Evolutionary conservation across 64 coral and sea anemone species (phyloP).

Genomic region (Dendrophyllia cribrosa): DNA sequence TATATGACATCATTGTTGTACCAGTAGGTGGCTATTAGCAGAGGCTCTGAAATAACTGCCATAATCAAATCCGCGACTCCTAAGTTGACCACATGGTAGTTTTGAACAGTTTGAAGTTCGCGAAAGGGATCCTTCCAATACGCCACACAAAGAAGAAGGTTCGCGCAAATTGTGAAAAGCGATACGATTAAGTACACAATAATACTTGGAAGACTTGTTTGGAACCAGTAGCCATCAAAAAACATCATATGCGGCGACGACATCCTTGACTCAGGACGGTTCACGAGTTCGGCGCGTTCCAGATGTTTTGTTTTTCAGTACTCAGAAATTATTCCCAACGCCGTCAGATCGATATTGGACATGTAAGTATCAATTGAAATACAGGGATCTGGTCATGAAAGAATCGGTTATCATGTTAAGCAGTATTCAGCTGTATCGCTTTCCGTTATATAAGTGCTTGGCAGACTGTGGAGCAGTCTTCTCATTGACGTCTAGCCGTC

Average conservation of each 20-base stretch:
- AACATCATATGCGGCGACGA: not conserved
- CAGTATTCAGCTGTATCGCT: too few species aligned
- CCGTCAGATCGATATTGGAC: too few species aligned
- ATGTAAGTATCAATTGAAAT: too few species aligned
- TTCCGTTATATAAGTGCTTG: too few species aligned
- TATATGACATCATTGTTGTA: conserved; percentile 3
- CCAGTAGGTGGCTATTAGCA: conserved; percentile 50
- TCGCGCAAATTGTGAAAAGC: conserved; percentile 18
- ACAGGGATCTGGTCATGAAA: too few species aligned
- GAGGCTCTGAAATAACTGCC: conserved; percentile 51
- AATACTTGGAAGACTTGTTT: conserved; percentile 7
- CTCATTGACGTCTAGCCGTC: too few species aligned
- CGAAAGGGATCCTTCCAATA: conserved; percentile 50
- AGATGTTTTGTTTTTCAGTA: too few species aligned
- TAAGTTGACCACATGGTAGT: conserved; percentile 56
- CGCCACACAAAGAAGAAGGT: conserved; percentile 27
- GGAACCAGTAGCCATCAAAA: conserved; percentile 50
- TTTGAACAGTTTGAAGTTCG: conserved; percentile 34
- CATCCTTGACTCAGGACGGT: too few species aligned
- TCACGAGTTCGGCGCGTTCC: too few species aligned
- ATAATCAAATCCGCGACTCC: conserved; percentile 61
- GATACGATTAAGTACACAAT: conserved; percentile 36
- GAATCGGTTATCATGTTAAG: too few species aligned
- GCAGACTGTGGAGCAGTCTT: too few species aligned
- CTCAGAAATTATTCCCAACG: too few species aligned